Base-by-base conservation (phyloP, 2,113 vertebrate species). In the Terrapene triunguis region DNA sequence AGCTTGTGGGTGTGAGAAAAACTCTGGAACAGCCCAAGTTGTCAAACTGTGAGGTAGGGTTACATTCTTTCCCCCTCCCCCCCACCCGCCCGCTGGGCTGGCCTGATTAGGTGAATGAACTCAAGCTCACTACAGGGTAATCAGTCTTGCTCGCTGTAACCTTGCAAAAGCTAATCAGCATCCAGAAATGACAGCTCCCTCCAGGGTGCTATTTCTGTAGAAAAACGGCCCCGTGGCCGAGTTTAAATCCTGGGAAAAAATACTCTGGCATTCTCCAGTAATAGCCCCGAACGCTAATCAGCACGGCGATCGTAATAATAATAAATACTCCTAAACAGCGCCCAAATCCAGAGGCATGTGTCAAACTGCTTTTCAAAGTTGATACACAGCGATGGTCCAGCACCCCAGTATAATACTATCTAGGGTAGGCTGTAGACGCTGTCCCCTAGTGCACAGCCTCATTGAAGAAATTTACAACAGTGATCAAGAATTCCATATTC, bases 161-260 rank as follows among this genome's bases (percentile, higher is more conserved):
- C 89, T 96, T 90, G 84, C 92, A 92, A 89, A 84, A 95, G 80
- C 78, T 84, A 95, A 97, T 97, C 97, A 97, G 94, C 76, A 85
- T 90, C 97, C 94, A 59, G 83, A 87, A 95, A 69, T 92, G 96
- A 97, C 95, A 97, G 90, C 87, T 96, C 81, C 87, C 91, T 95
- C 93, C 65, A 25, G 90, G 89, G 84, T 44, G 57, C 83, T 87
- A 69, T 35, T 90, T 92, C 93, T 93, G 86, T 74, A 87, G 95
- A 57, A 76, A 95, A 27, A 93, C 27, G 38, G 42, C 85, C 93
- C 57, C 42, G 72, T 82, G 7, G 89, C 91, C n/a, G 80, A 51
- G 79, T 85, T 96, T 93, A 65, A 91, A 93, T 81, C 25, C 27
- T 69, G 84, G 38, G 51, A 42, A 51, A 55, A 91, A 94, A 86